phyloP scores from a whole-genome alignment of 64 coral and sea anemone species.

The Dendrophyllia cribrosa region DNA sequence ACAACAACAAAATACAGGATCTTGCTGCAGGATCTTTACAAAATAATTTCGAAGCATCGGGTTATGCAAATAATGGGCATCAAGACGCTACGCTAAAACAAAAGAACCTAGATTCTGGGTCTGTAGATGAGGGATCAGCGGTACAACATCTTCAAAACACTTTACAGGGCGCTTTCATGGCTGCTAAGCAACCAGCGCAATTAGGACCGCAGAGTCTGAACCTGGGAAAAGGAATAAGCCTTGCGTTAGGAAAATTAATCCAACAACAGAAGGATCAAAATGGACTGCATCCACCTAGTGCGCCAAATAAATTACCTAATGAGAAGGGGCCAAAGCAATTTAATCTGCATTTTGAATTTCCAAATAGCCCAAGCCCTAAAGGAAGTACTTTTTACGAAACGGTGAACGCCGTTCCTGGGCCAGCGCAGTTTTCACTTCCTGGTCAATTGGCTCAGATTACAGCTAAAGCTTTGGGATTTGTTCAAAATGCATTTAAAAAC shows the following conservation, averaged over 20 bases:
- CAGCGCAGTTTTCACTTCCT: background rate
- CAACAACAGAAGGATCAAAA: background rate
- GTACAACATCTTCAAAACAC: background rate
- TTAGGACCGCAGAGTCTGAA: background rate
- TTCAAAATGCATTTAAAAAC: background rate
- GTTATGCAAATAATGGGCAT: background rate
- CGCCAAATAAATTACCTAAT: background rate
- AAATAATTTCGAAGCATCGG: background rate
- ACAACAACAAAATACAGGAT: background rate
- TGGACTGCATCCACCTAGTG: background rate
- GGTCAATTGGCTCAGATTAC: slow-evolving; percentile 20
- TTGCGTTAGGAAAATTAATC: background rate
- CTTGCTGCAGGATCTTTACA: background rate
- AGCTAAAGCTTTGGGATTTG: background rate
- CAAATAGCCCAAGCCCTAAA: background rate
- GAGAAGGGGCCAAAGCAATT: background rate
- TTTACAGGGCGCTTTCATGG: slow-evolving; percentile 5
- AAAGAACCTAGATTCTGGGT: background rate
- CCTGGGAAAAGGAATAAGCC: background rate
- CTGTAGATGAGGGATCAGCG: background rate
- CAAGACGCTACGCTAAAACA: background rate
- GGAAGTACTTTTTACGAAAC: background rate
- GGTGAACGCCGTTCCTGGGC: background rate
- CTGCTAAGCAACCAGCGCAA: background rate
- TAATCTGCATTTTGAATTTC: background rate